Percentiles rank a stretch among this genome's conserved stretches.
Evolutionary conservation across 2,113 vertebrate genomes (phyloP).

Genomic region (Lanius ludovicianus): DNA sequence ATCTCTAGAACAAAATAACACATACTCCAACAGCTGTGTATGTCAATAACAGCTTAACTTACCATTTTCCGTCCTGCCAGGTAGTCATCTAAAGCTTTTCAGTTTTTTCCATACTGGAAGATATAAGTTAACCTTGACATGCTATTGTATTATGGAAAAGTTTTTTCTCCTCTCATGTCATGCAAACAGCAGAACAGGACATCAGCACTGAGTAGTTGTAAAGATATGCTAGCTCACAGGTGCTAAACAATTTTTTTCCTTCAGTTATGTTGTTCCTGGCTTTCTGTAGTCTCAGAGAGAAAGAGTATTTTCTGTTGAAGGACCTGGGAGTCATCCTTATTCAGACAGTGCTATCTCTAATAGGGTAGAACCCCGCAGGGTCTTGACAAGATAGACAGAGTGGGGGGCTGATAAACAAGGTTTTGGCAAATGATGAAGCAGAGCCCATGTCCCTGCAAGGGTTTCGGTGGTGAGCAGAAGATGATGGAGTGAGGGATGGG

Average conservation of each 20-base stretch:
- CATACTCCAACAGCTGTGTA: not conserved
- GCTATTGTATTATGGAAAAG: not conserved
- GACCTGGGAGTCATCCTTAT: not conserved
- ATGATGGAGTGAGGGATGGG: not conserved
- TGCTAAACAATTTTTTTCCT: not conserved
- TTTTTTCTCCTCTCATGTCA: not conserved
- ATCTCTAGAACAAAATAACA: not conserved
- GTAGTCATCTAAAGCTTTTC: not conserved
- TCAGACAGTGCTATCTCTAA: not conserved
- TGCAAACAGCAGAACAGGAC: not conserved
- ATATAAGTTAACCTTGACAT: not conserved
- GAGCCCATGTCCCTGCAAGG: not conserved
- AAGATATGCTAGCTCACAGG: not conserved
- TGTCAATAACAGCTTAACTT: not conserved
- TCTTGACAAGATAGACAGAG: not conserved
- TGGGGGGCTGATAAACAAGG: not conserved
- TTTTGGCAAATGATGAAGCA: not conserved
- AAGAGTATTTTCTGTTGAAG: not conserved
- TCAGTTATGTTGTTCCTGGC: not conserved
- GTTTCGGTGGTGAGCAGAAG: not conserved
- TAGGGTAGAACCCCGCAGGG: not conserved
- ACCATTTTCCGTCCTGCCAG: not conserved
- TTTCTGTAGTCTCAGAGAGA: not conserved
- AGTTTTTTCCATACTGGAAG: not conserved
- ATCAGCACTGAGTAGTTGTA: not conserved